phyloP scores from a whole-genome alignment of 2,113 vertebrate genomes.

The Tympanuchus pallidicinctus region DNA sequence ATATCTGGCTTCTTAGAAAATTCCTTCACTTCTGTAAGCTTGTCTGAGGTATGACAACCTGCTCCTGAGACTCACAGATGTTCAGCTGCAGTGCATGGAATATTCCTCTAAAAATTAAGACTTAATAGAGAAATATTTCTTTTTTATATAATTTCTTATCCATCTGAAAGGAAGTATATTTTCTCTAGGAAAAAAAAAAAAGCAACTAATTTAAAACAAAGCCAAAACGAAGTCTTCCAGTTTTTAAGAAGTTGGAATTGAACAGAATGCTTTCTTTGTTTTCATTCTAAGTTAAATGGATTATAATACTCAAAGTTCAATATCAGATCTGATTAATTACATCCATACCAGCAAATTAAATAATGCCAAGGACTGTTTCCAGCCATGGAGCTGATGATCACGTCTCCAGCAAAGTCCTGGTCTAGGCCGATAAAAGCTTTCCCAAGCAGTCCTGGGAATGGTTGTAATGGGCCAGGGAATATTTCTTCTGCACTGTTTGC shows the following conservation, averaged over 20 bases:
- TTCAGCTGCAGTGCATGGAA: not conserved
- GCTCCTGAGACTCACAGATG: not conserved
- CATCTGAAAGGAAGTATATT: not conserved
- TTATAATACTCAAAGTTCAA: not conserved
- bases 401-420: not conserved
- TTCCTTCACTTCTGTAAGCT: conserved; percentile 14
- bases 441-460: not conserved
- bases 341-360: not conserved
- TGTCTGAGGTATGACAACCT: conserved; percentile 13
- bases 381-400: not conserved
- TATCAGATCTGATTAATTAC: not conserved
- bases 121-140: not conserved
- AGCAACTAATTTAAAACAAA: not conserved
- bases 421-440: not conserved
- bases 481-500: not conserved
- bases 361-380: not conserved
- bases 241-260: not conserved
- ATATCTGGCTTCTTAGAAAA: conserved; percentile 38
- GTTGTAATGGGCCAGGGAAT: not conserved
- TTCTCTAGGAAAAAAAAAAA: not conserved
- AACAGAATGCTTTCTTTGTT: not conserved
- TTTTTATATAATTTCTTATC: not conserved
- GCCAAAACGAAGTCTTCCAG: not conserved
- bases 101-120: conserved; percentile 32
- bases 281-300: not conserved